phyloP scores from a whole-genome alignment of 92 coral and sea anemone genomes.

The Actinostola sp. region DNA sequence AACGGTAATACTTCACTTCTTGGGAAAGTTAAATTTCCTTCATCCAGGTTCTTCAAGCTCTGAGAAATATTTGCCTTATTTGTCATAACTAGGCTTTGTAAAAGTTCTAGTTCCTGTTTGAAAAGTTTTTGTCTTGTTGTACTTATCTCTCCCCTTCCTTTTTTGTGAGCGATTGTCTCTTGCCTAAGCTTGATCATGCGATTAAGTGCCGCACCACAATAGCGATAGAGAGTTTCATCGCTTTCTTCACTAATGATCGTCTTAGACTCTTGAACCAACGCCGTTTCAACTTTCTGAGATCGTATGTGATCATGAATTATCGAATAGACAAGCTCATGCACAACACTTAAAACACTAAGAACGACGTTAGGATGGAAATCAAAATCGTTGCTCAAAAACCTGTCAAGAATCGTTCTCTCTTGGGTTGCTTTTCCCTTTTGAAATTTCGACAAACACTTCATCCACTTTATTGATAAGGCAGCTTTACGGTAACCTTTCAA shows the following conservation, averaged over 20 bases:
- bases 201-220: conserved; percentile 43
- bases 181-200: conserved; percentile 31
- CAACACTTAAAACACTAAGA: conserved; percentile 38
- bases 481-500: conserved; percentile 14
- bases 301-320: too few relatives aligned
- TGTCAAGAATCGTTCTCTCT: conserved; percentile 35
- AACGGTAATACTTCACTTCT: conserved; percentile 24
- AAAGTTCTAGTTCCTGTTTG: conserved; percentile 19
- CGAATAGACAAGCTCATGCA: too few relatives aligned
- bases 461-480: conserved; percentile 38
- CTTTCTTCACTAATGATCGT: too few relatives aligned
- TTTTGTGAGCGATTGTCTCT: conserved; percentile 19
- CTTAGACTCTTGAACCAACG: neutral
- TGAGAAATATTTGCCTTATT: conserved; percentile 24
- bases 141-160: conserved; percentile 20
- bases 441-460: conserved; percentile 37
- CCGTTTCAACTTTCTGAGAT: conserved; percentile 18
- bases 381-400: conserved; percentile 10
- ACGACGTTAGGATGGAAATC: conserved; percentile 20
- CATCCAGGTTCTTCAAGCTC: conserved; percentile 19
- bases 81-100: conserved; percentile 1
- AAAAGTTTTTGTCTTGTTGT: neutral
- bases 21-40: too few relatives aligned
- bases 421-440: conserved; percentile 38
- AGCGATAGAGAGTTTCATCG: conserved; percentile 32